Evolutionary conservation across 2,888 invertebrate genomes (phyloP).

Genomic region (Desoria tigrina): DNA sequence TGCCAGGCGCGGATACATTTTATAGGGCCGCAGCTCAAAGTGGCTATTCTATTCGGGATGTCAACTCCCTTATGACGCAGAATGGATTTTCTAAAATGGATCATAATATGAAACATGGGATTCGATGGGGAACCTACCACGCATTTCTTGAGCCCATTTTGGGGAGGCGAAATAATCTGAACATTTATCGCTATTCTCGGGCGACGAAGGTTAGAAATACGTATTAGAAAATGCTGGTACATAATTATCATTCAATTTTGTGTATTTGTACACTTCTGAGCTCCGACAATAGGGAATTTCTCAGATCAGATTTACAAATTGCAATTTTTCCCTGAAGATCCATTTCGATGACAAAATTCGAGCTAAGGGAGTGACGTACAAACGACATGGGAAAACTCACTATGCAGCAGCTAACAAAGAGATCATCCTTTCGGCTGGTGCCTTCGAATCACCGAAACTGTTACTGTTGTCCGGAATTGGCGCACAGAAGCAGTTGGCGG

Average conservation of each 20-base stretch:
- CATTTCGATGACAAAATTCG: conserved; percentile 1
- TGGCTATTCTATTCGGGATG: conserved; percentile 24
- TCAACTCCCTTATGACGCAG: conserved; percentile 16
- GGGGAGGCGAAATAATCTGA: conserved; percentile 15
- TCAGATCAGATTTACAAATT: no score
- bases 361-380: conserved; percentile 35
- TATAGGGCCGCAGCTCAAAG: conserved; percentile 28
- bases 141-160: conserved; percentile 27
- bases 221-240: no score
- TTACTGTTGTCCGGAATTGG: conserved; percentile 35
- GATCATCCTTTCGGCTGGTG: conserved; percentile 27
- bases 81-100: conserved; percentile 35
- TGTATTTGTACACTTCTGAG: no score
- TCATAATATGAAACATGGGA: conserved; percentile 38
- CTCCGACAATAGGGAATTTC: no score
- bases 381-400: conserved; percentile 20
- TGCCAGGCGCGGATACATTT: conserved; percentile 27
- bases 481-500: conserved; percentile 21
- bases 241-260: no score
- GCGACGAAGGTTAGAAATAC: conserved; percentile 28
- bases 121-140: conserved; percentile 34
- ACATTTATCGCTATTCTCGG: conserved; percentile 27
- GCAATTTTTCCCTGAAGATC: conserved; percentile 3
- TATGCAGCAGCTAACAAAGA: conserved; percentile 28
- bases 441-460: conserved; percentile 34